Evolutionary conservation across 2,113 vertebrate species (phyloP).

Genomic region (Podiceps cristatus): DNA sequence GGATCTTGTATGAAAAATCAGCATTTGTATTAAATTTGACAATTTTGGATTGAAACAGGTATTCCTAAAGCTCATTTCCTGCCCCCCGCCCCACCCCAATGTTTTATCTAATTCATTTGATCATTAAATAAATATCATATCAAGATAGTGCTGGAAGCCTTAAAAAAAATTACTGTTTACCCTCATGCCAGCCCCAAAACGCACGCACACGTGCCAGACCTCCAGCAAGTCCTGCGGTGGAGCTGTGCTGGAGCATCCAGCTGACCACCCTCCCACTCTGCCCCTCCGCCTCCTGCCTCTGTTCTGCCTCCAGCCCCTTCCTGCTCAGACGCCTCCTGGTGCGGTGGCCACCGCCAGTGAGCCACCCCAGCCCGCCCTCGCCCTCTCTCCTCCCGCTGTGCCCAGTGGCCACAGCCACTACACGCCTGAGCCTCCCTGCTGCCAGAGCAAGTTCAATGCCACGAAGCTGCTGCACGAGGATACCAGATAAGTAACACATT

Average conservation of each 20-base stretch:
- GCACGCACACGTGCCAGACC: too few species aligned
- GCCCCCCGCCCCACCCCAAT: fast-evolving
- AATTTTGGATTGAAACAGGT: not conserved
- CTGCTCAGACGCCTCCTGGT: not conserved
- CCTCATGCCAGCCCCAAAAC: not conserved
- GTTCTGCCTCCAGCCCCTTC: not conserved
- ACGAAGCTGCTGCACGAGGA: not conserved
- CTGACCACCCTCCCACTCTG: too few species aligned
- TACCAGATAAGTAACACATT: not conserved
- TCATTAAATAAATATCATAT: not conserved
- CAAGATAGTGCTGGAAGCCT: not conserved
- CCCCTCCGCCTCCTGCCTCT: not conserved
- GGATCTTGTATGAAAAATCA: not conserved
- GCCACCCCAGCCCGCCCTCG: not conserved
- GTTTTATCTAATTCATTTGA: not conserved
- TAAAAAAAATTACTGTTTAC: not conserved
- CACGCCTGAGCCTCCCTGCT: not conserved
- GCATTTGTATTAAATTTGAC: not conserved
- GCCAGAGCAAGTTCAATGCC: not conserved
- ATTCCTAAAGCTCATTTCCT: not conserved
- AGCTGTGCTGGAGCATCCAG: not conserved
- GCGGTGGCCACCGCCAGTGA: fast-evolving
- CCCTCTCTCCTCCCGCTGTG: too few species aligned
- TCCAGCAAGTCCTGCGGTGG: fast-evolving
- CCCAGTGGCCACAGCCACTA: too few species aligned